A percentile compares a stretch with the other conserved stretches of the same genome.
These are phyloP conservation scores for Ptychodera flava DNA, from an alignment of 35 echinoderm and acorn worm genomes.

Conservation along the genomic window DNA sequence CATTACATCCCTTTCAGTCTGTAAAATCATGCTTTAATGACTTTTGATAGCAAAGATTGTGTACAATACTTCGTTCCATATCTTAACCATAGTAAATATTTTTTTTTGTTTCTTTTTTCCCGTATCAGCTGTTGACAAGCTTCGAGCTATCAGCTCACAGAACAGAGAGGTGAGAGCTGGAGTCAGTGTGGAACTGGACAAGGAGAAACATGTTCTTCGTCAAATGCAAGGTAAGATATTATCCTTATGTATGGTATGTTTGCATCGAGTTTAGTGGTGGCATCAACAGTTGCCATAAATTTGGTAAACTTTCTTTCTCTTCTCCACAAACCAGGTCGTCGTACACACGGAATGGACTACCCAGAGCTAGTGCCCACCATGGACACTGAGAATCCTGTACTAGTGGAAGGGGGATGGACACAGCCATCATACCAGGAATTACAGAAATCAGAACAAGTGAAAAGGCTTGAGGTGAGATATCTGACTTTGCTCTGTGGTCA, in stretches of 20 bases:
- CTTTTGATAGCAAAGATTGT: no score
- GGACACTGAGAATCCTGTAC: conserved; percentile 73
- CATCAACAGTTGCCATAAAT: no score
- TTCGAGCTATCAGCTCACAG: conserved; percentile 23
- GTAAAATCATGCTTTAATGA: no score
- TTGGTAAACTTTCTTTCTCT: conserved; percentile 3
- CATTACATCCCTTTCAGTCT: no score
- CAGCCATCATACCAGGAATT: conserved; percentile 60
- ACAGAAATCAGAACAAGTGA: conserved; percentile 61
- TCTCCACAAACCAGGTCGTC: no score
- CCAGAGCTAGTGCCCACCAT: conserved; percentile 71
- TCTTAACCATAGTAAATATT: no score
- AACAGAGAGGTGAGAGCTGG: conserved; percentile 68
- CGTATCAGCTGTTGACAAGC: neutral
- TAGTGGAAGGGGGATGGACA: conserved; percentile 95
- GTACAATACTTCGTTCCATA: no score
- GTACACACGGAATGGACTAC: conserved; percentile 46
- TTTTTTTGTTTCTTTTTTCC: neutral
- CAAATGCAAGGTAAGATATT: conserved; percentile 91
- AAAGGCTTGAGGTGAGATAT: conserved; percentile 79
- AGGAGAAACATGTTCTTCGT: conserved; percentile 91
- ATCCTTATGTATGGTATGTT: neutral
- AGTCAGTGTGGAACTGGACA: conserved; percentile 78
- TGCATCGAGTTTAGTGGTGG: no score
- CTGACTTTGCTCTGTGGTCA: no score